Percentiles rank a stretch among this genome's conserved stretches.
phyloP scores from a whole-genome alignment of 1,140 invertebrate species.

The Acromyrmex echinatior region DNA sequence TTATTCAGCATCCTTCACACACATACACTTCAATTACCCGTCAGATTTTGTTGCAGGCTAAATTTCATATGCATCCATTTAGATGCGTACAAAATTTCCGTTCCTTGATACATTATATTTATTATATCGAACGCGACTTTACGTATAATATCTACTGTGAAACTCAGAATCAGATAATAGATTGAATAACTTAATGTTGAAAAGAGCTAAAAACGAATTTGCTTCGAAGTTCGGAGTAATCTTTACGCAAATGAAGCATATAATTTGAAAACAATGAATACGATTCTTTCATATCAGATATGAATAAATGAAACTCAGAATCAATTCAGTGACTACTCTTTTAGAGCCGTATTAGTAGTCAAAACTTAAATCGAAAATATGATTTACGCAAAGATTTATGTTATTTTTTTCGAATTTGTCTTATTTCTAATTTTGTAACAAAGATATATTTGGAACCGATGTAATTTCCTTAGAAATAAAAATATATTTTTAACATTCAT shows the following conservation, averaged over 20 bases:
- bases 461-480: not conserved
- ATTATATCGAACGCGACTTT: not conserved
- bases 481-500: not conserved
- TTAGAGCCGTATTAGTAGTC: not conserved
- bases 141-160: not conserved
- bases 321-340: not conserved
- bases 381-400: not conserved
- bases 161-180: not conserved
- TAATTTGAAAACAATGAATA: not conserved
- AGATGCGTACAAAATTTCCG: not conserved
- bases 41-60: not conserved
- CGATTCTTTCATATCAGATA: not conserved
- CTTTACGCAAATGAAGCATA: not conserved
- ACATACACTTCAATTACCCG: not conserved
- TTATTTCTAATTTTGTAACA: not conserved
- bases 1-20: not conserved
- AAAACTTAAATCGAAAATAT: not conserved
- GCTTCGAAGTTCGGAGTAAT: not conserved
- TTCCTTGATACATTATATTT: not conserved
- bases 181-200: not conserved
- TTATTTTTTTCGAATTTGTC: not conserved
- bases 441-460: not conserved
- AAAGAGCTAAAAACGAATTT: not conserved
- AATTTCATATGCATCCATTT: not conserved
- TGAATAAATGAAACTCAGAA: conserved; percentile 5